These are phyloP conservation scores for Hyaena hyaena DNA, from an alignment of 2,113 vertebrate species.

Conservation along the genomic window DNA sequence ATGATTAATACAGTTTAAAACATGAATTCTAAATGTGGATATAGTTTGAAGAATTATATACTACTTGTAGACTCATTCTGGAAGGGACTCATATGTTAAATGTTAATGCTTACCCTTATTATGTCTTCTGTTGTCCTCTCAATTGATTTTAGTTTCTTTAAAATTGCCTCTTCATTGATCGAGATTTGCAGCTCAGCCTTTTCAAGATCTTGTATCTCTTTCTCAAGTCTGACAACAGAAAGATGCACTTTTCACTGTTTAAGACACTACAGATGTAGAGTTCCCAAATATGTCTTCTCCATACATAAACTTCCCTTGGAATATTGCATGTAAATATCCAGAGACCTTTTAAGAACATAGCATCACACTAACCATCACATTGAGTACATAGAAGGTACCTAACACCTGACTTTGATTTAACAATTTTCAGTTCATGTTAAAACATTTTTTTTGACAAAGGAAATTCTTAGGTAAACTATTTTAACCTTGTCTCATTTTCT, in stretches of 20 bases:
- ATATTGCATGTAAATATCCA: not conserved
- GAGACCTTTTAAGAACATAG: not conserved
- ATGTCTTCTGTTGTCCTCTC: constrained; percentile 96
- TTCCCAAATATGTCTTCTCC: not conserved
- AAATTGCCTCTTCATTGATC: constrained; percentile 90
- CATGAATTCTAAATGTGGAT: constrained; percentile 25
- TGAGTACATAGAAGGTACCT: not conserved
- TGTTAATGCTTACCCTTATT: constrained; percentile 90
- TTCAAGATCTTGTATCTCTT: constrained; percentile 93
- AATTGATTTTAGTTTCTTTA: constrained; percentile 94
- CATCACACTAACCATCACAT: not conserved
- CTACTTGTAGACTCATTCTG: not conserved
- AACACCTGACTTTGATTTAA: not conserved
- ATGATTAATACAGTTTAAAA: constrained; percentile 69
- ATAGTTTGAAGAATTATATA: not conserved
- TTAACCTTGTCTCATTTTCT: not conserved
- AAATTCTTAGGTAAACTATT: not conserved
- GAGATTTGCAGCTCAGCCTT: constrained; percentile 92
- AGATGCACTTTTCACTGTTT: not conserved
- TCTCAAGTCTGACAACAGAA: constrained; percentile 89
- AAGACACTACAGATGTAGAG: not conserved
- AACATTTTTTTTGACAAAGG: not conserved
- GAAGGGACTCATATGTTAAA: not conserved
- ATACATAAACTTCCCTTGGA: not conserved
- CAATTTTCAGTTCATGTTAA: not conserved